phyloP scores from a whole-genome alignment of 2,888 invertebrate species.

The Alitta virens region DNA sequence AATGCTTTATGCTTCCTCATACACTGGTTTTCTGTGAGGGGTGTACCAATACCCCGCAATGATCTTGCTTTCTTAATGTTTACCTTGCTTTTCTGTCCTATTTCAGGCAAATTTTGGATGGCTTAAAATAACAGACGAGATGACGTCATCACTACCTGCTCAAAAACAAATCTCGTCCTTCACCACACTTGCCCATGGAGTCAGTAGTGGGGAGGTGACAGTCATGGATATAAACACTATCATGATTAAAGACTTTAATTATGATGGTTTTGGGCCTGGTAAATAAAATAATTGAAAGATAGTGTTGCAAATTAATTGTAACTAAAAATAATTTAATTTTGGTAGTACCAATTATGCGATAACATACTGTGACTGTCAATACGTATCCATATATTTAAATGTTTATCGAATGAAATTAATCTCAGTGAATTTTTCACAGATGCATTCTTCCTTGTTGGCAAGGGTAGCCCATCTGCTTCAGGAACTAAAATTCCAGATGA shows the following conservation, averaged over 20 bases:
- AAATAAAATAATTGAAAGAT: neutral
- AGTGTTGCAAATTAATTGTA: no score
- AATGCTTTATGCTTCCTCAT: no score
- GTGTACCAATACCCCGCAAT: no score
- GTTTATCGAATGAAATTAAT: no score
- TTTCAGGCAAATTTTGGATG: neutral
- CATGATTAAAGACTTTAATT: neutral
- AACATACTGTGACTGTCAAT: no score
- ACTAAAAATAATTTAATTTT: no score
- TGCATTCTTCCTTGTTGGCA: slow-evolving; percentile 1
- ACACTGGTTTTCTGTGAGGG: no score
- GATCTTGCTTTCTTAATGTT: neutral
- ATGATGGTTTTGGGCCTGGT: slow-evolving; percentile 7
- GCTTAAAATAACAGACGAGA: neutral
- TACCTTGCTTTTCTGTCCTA: neutral
- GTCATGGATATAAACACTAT: slow-evolving; percentile 4
- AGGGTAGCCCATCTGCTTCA: neutral
- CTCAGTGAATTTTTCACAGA: neutral
- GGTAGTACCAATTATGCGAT: no score
- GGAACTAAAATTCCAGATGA: neutral
- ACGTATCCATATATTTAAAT: no score
- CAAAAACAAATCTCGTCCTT: neutral
- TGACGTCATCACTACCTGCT: neutral
- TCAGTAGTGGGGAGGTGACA: slow-evolving; percentile 3
- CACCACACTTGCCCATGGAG: neutral